A percentile compares a stretch with the other conserved stretches of the same genome.
These are phyloP conservation scores for Otolemur crassicaudatus DNA, from an alignment of 2,797 vertebrate genomes.

Conservation along the genomic window DNA sequence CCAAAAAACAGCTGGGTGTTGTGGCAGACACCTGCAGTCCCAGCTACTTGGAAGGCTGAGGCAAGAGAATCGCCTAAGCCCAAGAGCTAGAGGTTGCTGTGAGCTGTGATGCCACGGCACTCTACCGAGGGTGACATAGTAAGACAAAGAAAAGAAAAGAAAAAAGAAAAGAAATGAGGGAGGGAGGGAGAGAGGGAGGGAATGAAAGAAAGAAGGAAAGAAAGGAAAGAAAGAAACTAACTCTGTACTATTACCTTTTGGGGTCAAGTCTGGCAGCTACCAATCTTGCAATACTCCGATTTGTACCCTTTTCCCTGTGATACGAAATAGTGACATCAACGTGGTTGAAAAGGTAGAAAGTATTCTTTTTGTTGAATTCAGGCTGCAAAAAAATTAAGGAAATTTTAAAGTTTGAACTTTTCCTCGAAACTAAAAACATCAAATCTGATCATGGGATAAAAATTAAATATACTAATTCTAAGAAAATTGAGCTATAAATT, in stretches of 20 bases:
- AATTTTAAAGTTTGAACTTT: conserved; percentile 18
- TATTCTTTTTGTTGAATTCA: conserved; percentile 94
- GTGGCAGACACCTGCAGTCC: no score
- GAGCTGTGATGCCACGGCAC: no score
- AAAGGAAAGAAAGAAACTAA: background rate
- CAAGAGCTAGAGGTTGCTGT: no score
- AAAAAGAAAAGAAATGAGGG: no score
- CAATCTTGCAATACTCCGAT: conserved; percentile 90
- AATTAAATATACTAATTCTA: background rate
- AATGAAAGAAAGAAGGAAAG: no score
- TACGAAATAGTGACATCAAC: conserved; percentile 94
- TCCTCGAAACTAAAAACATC: conserved; percentile 24
- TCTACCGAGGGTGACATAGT: no score
- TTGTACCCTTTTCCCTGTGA: conserved; percentile 90
- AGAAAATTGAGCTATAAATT: conserved; percentile 25
- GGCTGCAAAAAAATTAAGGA: conserved; percentile 86
- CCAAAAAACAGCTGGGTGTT: no score
- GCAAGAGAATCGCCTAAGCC: no score
- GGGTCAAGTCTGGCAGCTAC: conserved; percentile 93
- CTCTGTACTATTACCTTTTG: conserved; percentile 89
- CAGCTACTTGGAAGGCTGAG: no score
- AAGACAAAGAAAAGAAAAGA: no score
- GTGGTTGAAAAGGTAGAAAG: conserved; percentile 95
- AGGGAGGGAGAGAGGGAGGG: no score
- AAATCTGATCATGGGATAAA: conserved; percentile 25